phyloP scores from a whole-genome alignment of 1,140 invertebrate genomes.

The Eriocheir sinensis region DNA sequence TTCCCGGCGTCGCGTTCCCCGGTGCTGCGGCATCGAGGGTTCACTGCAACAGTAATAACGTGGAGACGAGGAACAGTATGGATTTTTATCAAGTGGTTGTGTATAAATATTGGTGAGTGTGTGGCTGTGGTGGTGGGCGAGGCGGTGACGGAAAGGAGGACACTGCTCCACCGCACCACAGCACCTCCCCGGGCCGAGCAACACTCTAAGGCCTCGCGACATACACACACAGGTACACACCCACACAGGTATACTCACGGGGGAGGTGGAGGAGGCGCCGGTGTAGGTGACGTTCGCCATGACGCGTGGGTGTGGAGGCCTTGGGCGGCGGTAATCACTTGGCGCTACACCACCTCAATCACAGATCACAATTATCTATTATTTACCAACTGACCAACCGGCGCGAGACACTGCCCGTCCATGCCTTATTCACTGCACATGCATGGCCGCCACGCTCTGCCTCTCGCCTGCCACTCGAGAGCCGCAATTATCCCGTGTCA shows the following conservation, averaged over 20 bases:
- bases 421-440: slow-evolving; percentile 69
- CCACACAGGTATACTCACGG: slow-evolving; percentile 59
- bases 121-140: neutral
- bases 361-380: slow-evolving; percentile 73
- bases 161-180: neutral
- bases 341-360: slow-evolving; percentile 68
- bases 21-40: neutral
- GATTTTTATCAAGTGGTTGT: neutral
- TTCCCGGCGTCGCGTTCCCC: neutral
- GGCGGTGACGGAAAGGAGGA: too few relatives aligned
- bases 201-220: neutral
- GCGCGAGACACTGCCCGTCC: slow-evolving; percentile 53
- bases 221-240: neutral
- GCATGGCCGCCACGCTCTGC: slow-evolving; percentile 51
- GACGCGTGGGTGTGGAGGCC: slow-evolving; percentile 50
- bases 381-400: slow-evolving; percentile 68
- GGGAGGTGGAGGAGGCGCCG: slow-evolving; percentile 71
- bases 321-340: slow-evolving; percentile 40
- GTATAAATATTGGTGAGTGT: neutral
- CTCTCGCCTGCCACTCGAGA: slow-evolving; percentile 59
- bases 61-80: neutral
- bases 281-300: slow-evolving; percentile 75
- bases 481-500: slow-evolving; percentile 74
- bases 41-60: neutral
- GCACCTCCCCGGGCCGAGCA: neutral